Evolutionary conservation across 2,113 vertebrate species (phyloP).

Genomic region (Peromyscus leucopus): DNA sequence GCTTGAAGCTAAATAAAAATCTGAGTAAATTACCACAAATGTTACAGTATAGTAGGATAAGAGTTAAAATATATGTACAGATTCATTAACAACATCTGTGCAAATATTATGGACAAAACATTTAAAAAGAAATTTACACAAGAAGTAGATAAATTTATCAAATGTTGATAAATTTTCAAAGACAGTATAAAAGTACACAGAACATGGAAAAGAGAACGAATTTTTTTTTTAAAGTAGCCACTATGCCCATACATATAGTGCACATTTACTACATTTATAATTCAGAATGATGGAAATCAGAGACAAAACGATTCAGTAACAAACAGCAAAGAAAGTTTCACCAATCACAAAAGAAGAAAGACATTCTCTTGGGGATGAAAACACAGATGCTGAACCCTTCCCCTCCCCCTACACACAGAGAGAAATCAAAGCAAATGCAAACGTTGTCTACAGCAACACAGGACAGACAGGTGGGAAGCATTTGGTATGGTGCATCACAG

Average conservation of each 20-base stretch:
- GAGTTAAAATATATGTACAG: constrained; percentile 87
- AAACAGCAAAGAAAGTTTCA: constrained; percentile 85
- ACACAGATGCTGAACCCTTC: constrained; percentile 50
- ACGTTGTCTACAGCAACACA: constrained; percentile 86
- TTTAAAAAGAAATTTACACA: constrained; percentile 88
- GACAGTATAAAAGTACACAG: constrained; percentile 89
- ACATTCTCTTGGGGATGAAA: constrained; percentile 82
- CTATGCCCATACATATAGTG: constrained; percentile 83
- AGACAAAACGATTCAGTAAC: constrained; percentile 84
- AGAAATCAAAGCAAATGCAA: constrained; percentile 79
- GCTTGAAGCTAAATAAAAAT: constrained; percentile 86
- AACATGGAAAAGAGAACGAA: constrained; percentile 82
- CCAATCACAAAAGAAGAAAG: constrained; percentile 68
- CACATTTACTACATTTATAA: constrained; percentile 87
- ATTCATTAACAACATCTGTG: constrained; percentile 84
- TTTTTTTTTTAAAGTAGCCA: constrained; percentile 52
- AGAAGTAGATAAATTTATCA: constrained; percentile 90
- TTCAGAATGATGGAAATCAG: constrained; percentile 90
- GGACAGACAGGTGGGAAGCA: constrained; percentile 89
- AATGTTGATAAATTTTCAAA: constrained; percentile 89
- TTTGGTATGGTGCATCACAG: constrained; percentile 90
- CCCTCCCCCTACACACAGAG: constrained; percentile 62
- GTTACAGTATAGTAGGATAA: constrained; percentile 84
- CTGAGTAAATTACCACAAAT: constrained; percentile 84
- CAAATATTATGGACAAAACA: constrained; percentile 86